phyloP scores from a whole-genome alignment of 1,140 invertebrate species.

The Rhagoletis pomonella region DNA sequence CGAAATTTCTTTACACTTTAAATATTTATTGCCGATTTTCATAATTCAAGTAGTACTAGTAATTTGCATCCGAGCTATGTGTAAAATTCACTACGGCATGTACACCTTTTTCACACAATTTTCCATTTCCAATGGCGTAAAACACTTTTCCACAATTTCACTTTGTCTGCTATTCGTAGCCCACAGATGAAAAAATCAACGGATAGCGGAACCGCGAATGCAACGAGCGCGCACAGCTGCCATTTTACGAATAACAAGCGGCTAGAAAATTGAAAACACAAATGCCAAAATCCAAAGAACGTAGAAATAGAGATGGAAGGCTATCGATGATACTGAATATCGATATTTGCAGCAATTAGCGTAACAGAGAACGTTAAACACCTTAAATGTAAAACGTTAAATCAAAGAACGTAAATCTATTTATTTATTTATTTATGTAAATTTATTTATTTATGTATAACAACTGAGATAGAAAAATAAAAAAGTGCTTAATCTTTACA shows the following conservation, averaged over 20 bases:
- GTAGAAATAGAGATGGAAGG: too few relatives aligned
- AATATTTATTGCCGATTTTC: background rate
- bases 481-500: too few relatives aligned
- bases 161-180: conserved; percentile 24
- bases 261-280: conserved; percentile 33
- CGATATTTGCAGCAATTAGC: too few relatives aligned
- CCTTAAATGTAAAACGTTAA: too few relatives aligned
- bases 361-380: too few relatives aligned
- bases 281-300: background rate
- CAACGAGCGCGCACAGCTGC: conserved; percentile 33
- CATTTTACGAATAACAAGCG: conserved; percentile 44
- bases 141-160: conserved; percentile 11
- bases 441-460: too few relatives aligned
- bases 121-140: background rate
- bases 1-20: background rate
- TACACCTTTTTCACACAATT: background rate
- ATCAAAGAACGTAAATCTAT: too few relatives aligned
- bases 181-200: conserved; percentile 18
- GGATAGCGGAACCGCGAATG: conserved; percentile 11
- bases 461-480: too few relatives aligned
- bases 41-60: background rate
- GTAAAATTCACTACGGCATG: background rate
- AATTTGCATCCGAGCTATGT: background rate
- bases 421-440: too few relatives aligned
- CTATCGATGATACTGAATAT: too few relatives aligned